A percentile compares a stretch with the other conserved stretches of the same genome.
Evolutionary conservation across 2,797 vertebrate genomes (phyloP).

Genomic region (Acanthis flammea): DNA sequence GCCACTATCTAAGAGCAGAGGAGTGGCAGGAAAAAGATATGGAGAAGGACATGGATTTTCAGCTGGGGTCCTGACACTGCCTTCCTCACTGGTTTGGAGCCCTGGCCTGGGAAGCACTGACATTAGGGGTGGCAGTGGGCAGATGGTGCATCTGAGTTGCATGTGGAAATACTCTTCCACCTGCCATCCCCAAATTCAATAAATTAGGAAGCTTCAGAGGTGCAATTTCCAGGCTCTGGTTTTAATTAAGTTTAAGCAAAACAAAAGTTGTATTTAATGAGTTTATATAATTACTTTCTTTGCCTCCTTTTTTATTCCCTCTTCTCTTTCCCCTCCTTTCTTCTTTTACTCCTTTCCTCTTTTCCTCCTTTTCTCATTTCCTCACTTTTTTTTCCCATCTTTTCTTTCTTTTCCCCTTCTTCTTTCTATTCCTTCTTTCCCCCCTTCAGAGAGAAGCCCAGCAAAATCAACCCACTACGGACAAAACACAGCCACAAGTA

Average conservation of each 20-base stretch:
- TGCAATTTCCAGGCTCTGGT: background rate
- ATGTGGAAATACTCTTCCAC: background rate
- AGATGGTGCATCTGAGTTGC: background rate
- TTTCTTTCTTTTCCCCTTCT: background rate
- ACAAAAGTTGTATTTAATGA: background rate
- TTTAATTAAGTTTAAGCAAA: background rate
- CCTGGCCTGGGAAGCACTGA: background rate
- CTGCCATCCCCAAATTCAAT: background rate
- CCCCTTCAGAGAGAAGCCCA: constrained; percentile 60
- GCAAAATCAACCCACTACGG: constrained; percentile 44
- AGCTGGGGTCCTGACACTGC: background rate
- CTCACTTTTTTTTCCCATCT: fast-evolving
- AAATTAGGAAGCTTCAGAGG: background rate
- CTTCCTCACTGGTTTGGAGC: background rate
- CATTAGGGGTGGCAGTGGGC: background rate
- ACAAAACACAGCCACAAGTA: constrained; percentile 38
- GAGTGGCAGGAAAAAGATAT: fast-evolving
- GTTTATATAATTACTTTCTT: background rate
- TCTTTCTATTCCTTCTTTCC: too few species aligned
- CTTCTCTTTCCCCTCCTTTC: fast-evolving
- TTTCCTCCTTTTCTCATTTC: background rate
- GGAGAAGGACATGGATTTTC: fast-evolving
- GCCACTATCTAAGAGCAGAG: background rate
- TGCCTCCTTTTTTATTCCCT: background rate
- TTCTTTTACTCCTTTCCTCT: background rate